Evolutionary conservation across 2,113 vertebrate genomes (phyloP).

Genomic region (Chloropsis hardwickii): DNA sequence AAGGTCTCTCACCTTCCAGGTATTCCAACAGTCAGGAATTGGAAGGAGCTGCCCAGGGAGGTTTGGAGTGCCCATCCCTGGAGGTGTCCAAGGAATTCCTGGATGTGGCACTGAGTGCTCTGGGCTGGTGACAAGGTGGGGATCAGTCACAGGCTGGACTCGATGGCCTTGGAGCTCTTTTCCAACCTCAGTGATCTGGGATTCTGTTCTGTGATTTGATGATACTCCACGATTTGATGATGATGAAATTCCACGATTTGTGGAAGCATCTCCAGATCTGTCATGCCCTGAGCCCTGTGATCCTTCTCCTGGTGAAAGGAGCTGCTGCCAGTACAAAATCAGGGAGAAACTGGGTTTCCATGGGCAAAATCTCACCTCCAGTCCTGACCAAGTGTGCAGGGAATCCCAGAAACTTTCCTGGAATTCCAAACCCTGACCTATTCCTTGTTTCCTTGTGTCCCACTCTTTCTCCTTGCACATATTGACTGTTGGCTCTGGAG

Average conservation of each 20-base stretch:
- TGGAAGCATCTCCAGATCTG: neutral
- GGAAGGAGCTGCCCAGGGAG: no score
- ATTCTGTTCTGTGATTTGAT: neutral
- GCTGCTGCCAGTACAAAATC: neutral
- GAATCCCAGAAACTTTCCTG: neutral
- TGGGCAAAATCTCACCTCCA: neutral
- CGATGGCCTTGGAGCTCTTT: neutral
- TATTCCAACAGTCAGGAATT: no score
- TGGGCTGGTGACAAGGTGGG: neutral
- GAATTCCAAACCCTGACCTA: neutral
- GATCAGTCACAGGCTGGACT: neutral
- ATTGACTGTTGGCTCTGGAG: neutral
- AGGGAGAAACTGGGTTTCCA: neutral
- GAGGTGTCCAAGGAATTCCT: neutral
- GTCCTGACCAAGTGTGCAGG: fast-evolving
- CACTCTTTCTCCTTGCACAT: neutral
- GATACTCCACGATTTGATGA: neutral
- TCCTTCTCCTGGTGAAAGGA: neutral
- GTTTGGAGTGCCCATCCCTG: neutral
- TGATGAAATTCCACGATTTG: neutral
- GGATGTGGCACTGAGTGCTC: neutral
- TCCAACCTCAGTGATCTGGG: neutral
- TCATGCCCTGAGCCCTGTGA: fast-evolving
- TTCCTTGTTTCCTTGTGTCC: neutral
- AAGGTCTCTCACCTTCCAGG: no score